Base-by-base conservation (phyloP, 2,888 invertebrate species). In the Ochlodes sylvanus region DNA sequence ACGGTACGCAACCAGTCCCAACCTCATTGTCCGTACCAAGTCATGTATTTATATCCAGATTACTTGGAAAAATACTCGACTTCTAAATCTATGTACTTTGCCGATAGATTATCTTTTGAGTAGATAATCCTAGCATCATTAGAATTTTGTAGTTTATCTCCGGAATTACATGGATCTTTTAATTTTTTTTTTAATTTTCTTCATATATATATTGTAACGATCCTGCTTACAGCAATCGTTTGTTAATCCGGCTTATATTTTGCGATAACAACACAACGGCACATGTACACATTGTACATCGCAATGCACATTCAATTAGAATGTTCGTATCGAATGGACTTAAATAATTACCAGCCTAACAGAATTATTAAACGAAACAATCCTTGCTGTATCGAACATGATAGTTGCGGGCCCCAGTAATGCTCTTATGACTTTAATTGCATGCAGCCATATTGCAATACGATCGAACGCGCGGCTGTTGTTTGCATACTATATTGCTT, bases 371-470 rank as follows among this genome's bases (percentile, higher is more conserved):
- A 62, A 68, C 61, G 69, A 69, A 70, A 71, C 70, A 68, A 71
- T 70, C 62, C 64, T 64, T 50, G 66, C 62, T 19, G 56, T 60
- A 70, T 63, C 61, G 70, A 68, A 88, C 88, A 88, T 82, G 88
- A 81, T 84, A 82, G 80, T 86, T 83, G 88, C 83, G 87, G 84
- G 78, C 65, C 84, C n/a, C 80, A 52, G 63, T 70, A 69, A 66
- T 66, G 69, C 70, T 72, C 71, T 73, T 63, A 69, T 64, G 69
- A 52, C 64, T 58, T 62, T 68, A 68, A 68, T 68, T 68, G 68
- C 68, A 62, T 62, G 41, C 68, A 68, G 56, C 68, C 41, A 56
- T 68, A 68, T 68, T 62, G 68, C 67, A 62, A 57, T 62, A 60
- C 47, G 56, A 62, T 54, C 58, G 58, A 44, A 54, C 34, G 63